Percentiles rank a stretch among this genome's conserved stretches.
Evolutionary conservation across 2,113 vertebrate genomes (phyloP).

Genomic region (Atherinomorus stipes): DNA sequence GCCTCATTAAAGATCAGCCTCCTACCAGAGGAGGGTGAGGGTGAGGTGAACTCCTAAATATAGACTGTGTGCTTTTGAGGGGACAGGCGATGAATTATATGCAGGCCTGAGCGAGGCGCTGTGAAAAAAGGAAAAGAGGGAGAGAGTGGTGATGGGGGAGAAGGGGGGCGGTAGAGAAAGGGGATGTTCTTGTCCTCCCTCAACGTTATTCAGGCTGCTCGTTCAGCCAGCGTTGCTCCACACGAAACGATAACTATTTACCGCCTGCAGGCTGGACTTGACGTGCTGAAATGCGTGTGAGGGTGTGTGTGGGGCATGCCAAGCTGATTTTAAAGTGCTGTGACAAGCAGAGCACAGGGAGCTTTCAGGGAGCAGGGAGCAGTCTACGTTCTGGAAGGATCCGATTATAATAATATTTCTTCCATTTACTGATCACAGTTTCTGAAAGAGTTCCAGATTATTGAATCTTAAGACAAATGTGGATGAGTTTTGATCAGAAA

Average conservation of each 20-base stretch:
- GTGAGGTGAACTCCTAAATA: slow-evolving; percentile 63
- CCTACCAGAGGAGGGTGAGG: slow-evolving; percentile 20
- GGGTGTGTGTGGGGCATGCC: slow-evolving; percentile 4
- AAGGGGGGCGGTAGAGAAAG: fast-evolving
- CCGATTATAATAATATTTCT: not conserved
- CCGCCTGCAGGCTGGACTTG: slow-evolving; percentile 34
- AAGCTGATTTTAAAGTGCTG: slow-evolving; percentile 32
- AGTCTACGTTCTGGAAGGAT: not conserved
- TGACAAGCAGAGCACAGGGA: slow-evolving; percentile 17
- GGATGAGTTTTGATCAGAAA: too few species aligned
- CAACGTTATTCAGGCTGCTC: slow-evolving; percentile 56
- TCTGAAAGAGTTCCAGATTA: too few species aligned
- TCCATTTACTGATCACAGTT: not conserved
- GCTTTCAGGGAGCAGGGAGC: not conserved
- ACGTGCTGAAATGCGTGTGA: not conserved
- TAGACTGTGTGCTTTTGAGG: slow-evolving; percentile 54
- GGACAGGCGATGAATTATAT: slow-evolving; percentile 38
- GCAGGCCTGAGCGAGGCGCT: slow-evolving; percentile 10
- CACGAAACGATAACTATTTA: not conserved
- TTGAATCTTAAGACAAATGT: too few species aligned
- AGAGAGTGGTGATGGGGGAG: not conserved
- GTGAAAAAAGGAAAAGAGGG: not conserved
- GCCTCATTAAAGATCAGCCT: slow-evolving; percentile 57
- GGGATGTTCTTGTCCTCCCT: slow-evolving; percentile 43
- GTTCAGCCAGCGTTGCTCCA: slow-evolving; percentile 30